phyloP scores from a whole-genome alignment of 2,888 invertebrate species.

The Nephrotoma appendiculata region DNA sequence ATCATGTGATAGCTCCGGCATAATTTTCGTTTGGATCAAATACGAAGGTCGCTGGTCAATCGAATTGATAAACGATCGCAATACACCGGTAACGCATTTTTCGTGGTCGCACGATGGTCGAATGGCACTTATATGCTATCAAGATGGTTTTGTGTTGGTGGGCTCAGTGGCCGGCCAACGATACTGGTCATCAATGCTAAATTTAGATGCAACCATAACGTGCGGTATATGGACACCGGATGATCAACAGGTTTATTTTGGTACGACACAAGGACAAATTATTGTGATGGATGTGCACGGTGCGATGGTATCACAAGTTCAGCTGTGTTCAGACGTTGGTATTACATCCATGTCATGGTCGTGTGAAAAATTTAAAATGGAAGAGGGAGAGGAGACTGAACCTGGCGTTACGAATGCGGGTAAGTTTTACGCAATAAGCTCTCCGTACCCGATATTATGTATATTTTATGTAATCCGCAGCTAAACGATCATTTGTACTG shows the following conservation, averaged over 20 bases:
- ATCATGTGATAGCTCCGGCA: slow-evolving; percentile 92
- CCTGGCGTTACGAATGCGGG: slow-evolving; percentile 39
- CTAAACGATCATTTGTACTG: slow-evolving; percentile 56
- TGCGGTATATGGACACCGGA: slow-evolving; percentile 98
- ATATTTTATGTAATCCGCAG: slow-evolving; percentile 20
- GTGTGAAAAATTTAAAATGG: slow-evolving; percentile 96
- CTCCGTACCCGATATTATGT: neutral
- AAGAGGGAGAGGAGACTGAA: slow-evolving; percentile 70
- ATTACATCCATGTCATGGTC: slow-evolving; percentile 93
- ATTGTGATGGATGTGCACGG: slow-evolving; percentile 96
- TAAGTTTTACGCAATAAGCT: slow-evolving; percentile 9
- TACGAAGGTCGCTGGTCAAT: slow-evolving; percentile 99
- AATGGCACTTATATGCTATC: slow-evolving; percentile 96
- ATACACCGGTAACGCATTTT: slow-evolving; percentile 93
- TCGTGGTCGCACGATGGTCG: slow-evolving; percentile 98
- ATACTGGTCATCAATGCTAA: slow-evolving; percentile 96
- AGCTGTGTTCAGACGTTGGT: slow-evolving; percentile 69
- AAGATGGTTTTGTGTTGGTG: slow-evolving; percentile 96
- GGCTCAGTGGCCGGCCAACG: slow-evolving; percentile 95
- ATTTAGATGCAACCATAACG: slow-evolving; percentile 83
- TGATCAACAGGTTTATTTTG: slow-evolving; percentile 93
- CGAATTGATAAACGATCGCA: slow-evolving; percentile 95
- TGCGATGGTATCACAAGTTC: slow-evolving; percentile 83
- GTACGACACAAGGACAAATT: slow-evolving; percentile 86
- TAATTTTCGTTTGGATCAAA: slow-evolving; percentile 99